Conservation (phyloP, 2,113 vertebrate genomes). For the Laterallus jamaicensis region DNA sequence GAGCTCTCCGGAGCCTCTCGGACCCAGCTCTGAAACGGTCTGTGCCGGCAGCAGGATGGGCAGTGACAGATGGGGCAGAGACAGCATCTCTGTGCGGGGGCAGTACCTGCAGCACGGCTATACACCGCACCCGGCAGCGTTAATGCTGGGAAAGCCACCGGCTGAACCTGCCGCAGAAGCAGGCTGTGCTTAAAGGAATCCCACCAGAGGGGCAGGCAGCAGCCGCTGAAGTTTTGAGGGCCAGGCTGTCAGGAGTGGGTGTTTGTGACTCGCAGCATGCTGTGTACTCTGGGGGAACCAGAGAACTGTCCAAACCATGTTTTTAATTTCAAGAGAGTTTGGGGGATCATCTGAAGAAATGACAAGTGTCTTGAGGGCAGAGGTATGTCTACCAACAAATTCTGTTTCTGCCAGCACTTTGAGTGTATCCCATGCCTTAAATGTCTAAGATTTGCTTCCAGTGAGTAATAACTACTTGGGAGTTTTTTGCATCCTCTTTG, state of each 20-base stretch:
- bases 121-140: fast-evolving
- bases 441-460: neutral
- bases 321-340: neutral
- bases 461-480: neutral
- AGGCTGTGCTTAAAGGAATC: neutral
- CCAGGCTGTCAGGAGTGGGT: neutral
- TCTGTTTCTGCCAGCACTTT: neutral
- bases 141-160: fast-evolving
- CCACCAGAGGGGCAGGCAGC: neutral
- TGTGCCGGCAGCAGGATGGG: neutral
- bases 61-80: neutral
- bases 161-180: fast-evolving
- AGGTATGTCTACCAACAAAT: neutral
- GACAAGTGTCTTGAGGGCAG: neutral
- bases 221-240: neutral
- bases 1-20: fast-evolving
- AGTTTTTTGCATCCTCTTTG: neutral
- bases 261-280: neutral
- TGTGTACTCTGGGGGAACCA: neutral
- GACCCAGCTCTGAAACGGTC: neutral
- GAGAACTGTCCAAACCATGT: neutral
- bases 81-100: neutral
- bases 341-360: neutral
- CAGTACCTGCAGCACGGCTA: fast-evolving
- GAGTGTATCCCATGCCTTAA: neutral